Evolutionary conservation across 92 coral and sea anemone species (phyloP), one percentile per base, ranked within the genome.

Genomic region (Epizoanthus ramosus): DNA sequence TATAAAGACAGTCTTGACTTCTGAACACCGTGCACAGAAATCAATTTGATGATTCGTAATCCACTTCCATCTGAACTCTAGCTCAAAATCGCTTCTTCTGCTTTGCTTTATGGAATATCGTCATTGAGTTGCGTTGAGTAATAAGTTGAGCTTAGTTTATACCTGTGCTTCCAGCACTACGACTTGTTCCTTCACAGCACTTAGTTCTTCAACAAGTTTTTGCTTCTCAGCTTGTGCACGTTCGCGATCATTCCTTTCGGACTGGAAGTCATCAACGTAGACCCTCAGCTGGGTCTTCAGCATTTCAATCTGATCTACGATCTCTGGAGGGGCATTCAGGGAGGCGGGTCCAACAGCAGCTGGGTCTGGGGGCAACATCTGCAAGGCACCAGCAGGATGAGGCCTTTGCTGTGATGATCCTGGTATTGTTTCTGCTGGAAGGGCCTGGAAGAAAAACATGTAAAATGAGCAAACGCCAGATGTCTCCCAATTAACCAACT

Each of bases 171-270:
- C 91, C 22, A 96, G 85, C 0, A 86, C 70, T 3, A 68, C 57
- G 10, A 96, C 84, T 87, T 94, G 94, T 52, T 89, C 92, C 25
- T 92, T 91, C 8, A 80, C 66, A 4, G 91, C 90, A 57, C 80
- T 83, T 25, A 96, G 73, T 59, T 90, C 92, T 63, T 87, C 94
- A 33, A 68, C 83, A 58, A 90, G 67, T 47, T 82, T 77, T 57
- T 92, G 98, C 73, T 89, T 92, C 79, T 96, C 99, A 17, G 89
- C 87, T 58, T 96, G 99, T 70, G 91, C 91, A 15, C 99, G 86
- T 59, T 96, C 99, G 23, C 99, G 94, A 85, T 96, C 99, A 54
- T 76, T 77, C 57, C 99, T 85, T 79, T 96, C 99, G 67, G 84
- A 86, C 3, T 89, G 89, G 67, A 96, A 96, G 80, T 96, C 99